Percentiles rank a stretch among this genome's conserved stretches.
These are phyloP conservation scores for Cliona cf. orientalis DNA, from an alignment of 37 sponge, comb jelly and placozoan species.

Conservation along the genomic window DNA sequence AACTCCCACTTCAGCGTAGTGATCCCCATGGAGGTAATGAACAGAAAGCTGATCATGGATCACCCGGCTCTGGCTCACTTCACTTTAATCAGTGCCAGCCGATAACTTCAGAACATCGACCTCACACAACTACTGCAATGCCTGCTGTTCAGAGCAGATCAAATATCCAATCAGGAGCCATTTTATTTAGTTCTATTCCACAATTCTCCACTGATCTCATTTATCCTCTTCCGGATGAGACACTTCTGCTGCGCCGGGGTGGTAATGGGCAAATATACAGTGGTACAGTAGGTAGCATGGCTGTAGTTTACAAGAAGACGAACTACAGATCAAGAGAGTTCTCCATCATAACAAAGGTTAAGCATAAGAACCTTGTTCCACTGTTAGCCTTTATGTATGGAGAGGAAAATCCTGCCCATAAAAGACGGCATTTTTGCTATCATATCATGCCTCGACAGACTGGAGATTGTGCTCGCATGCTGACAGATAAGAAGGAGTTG, in stretches of 20 bases:
- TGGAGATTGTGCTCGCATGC: constrained; percentile 25
- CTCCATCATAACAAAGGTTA: constrained; percentile 17
- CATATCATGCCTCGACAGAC: constrained; percentile 51
- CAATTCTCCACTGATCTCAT: not conserved
- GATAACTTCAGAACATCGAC: not conserved
- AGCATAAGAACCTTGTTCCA: constrained; percentile 49
- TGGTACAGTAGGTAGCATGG: not conserved
- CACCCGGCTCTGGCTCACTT: no score
- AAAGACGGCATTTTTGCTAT: constrained; percentile 44
- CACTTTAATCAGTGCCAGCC: no score
- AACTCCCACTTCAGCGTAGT: no score
- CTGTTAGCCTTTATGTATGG: constrained; percentile 52
- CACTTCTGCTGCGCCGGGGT: constrained; percentile 16
- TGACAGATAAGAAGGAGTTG: constrained; percentile 11
- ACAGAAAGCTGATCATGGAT: no score
- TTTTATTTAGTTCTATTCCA: constrained; percentile 10
- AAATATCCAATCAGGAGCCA: constrained; percentile 3
- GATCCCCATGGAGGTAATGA: no score
- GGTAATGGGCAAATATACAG: constrained; percentile 41
- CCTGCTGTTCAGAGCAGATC: no score
- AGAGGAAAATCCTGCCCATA: constrained; percentile 33
- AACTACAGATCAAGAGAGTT: constrained; percentile 33
- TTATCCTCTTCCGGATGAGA: constrained; percentile 33
- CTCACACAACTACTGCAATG: constrained; percentile 5
- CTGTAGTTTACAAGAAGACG: constrained; percentile 42